Base-by-base conservation (phyloP, 2,888 invertebrate species). In the Peribatodes rhomboidaria region DNA sequence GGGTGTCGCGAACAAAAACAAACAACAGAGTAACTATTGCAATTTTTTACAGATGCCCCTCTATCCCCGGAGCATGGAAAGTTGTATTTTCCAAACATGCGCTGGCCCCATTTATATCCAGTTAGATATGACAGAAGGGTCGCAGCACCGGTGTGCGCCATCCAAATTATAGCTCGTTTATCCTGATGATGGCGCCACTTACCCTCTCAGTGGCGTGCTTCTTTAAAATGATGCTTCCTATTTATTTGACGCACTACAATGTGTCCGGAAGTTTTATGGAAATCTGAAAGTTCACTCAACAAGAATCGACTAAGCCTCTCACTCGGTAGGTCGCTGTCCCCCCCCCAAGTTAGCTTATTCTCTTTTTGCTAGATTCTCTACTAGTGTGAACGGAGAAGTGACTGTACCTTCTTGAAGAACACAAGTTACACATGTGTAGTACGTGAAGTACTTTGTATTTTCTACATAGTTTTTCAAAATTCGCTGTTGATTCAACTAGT, bases 101-200 rank as follows among this genome's bases (percentile, higher is more conserved):
- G 16, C 42, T 16, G 18, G 31, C 11, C 42, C 31, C 61, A 61
- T 61, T 61, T 50, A 61, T 62, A 62, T 52, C 50, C 42, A 57
- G 62, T 57, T 39, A 47, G 54, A 44, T 50, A 56, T 62, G 62
- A 52, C 42, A 39, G 50, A 52, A 60, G 60, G 65, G 65, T 61
- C 61, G 16, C 35, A 35, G 46, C 47, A 37, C 31, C 44, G 39
- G 41, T 14, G 52, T 61, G 61, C 49, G 54, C 53, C 65, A 31
- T 31, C 60, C 44, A 56, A 53, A 70, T 70, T 61, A 68, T 60
- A 41, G 64, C 68, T 68, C 70, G 62, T 70, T 68, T 70, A 65
- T 66, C 64, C 65, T 60, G 52, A 56, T 57, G 65, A 55, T 42
- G 37, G 55, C 49, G 56, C 55, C 67, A 57, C 52, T 61, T 56